Percentiles rank a stretch among this genome's conserved stretches.
These are phyloP conservation scores for Ptychochromis oligacanthus DNA, from an alignment of 2,113 vertebrate genomes.

Conservation along the genomic window DNA sequence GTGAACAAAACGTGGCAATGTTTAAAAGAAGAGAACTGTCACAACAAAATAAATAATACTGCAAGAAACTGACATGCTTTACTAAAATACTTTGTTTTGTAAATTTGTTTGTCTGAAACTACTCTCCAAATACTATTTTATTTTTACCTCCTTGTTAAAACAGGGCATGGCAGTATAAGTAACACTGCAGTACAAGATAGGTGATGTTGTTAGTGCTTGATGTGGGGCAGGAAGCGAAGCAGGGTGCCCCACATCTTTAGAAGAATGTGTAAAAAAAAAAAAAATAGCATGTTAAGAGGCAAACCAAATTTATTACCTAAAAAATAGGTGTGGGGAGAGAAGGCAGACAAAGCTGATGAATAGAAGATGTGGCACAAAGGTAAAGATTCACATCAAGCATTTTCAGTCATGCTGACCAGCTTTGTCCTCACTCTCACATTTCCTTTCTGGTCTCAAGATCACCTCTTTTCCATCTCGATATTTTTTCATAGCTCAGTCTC, in stretches of 20 bases:
- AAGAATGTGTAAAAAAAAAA: too few species aligned
- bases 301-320: background rate
- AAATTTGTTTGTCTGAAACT: background rate
- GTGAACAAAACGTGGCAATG: background rate
- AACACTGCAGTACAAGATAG: slow-evolving; percentile 38
- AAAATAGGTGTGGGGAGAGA: slow-evolving; percentile 22
- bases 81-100: too few species aligned
- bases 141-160: background rate
- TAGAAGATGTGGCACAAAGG: background rate
- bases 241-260: slow-evolving; percentile 14
- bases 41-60: background rate
- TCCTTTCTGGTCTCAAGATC: background rate
- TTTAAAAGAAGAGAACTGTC: too few species aligned
- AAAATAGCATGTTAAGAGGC: too few species aligned
- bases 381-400: background rate
- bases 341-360: background rate
- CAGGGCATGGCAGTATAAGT: slow-evolving; percentile 19
- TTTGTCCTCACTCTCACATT: background rate
- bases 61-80: too few species aligned
- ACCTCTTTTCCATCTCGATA: slow-evolving; percentile 10
- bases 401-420: background rate
- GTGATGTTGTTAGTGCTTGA: background rate
- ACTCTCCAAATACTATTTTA: background rate
- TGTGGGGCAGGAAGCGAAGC: background rate
- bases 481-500: background rate